Percentiles rank a stretch among this genome's conserved stretches.
Conservation (phyloP, 2,888 invertebrate species). For the Tyria jacobaeae region DNA sequence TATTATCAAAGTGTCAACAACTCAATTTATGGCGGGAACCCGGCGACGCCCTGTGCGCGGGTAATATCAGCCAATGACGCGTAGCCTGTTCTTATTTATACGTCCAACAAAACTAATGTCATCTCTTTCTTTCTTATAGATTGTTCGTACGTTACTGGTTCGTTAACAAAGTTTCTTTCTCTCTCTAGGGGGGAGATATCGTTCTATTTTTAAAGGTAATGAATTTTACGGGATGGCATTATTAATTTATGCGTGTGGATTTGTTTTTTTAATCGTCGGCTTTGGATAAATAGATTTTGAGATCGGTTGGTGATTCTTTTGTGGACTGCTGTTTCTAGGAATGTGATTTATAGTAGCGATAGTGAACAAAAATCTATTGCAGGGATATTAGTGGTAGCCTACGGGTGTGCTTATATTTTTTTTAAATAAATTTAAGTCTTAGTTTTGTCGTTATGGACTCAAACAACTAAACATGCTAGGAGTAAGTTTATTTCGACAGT, state of each 20-base stretch:
- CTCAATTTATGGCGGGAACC: constrained; percentile 86
- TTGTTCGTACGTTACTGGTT: constrained; percentile 9
- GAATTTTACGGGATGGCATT: constrained; percentile 73
- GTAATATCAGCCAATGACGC: constrained; percentile 73
- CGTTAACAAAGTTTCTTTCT: constrained; percentile 34
- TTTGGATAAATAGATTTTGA: constrained; percentile 46
- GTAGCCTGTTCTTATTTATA: constrained; percentile 49
- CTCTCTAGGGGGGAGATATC: constrained; percentile 50
- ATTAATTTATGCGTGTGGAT: constrained; percentile 77
- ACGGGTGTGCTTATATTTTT: too few relatives aligned
- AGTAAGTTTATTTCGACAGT: too few relatives aligned
- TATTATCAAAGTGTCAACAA: constrained; percentile 86
- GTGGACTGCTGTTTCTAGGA: neutral
- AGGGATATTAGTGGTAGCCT: neutral
- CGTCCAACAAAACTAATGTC: constrained; percentile 45
- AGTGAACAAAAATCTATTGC: neutral
- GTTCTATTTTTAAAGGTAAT: constrained; percentile 57
- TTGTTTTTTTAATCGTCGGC: constrained; percentile 59
- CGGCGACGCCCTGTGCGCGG: constrained; percentile 79
- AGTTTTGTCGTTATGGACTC: too few relatives aligned
- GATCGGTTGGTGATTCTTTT: constrained; percentile 23
- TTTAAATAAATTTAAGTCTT: too few relatives aligned
- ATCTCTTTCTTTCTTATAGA: constrained; percentile 61
- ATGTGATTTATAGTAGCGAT: neutral
- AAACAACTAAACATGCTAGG: too few relatives aligned